Percentiles rank a stretch among this genome's conserved stretches.
phyloP scores from a whole-genome alignment of 35 echinoderm and acorn worm genomes.

The Lytechinus pictus region DNA sequence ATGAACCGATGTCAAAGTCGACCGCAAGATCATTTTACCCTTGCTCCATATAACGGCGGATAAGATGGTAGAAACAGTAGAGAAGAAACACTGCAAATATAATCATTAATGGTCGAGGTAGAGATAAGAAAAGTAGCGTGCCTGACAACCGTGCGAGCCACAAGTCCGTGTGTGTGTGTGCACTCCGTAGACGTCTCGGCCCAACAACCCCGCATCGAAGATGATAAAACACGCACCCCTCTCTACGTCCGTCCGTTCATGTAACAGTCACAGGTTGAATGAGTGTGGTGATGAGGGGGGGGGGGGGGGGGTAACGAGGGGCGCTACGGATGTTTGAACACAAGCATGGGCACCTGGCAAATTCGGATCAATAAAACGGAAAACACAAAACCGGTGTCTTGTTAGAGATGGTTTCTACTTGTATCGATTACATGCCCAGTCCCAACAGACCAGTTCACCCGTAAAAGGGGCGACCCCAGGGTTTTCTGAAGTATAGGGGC shows the following conservation, averaged over 20 bases:
- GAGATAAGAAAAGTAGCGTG: neutral
- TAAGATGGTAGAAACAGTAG: neutral
- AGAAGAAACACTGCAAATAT: neutral
- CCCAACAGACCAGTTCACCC: neutral
- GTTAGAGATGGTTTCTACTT: neutral
- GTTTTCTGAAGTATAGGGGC: neutral
- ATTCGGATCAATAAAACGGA: constrained; percentile 40
- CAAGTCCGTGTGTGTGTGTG: neutral
- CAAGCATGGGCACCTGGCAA: constrained; percentile 43
- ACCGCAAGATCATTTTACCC: neutral
- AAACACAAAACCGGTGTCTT: constrained; percentile 53
- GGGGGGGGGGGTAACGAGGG: neutral
- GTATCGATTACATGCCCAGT: constrained; percentile 38
- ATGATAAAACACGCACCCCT: too few relatives aligned
- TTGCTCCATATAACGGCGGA: neutral
- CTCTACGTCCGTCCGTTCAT: neutral
- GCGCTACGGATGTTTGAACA: constrained; percentile 51
- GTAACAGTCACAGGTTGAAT: neutral
- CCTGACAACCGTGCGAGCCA: neutral
- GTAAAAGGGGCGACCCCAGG: neutral
- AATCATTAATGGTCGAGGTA: neutral
- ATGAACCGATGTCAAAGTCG: neutral
- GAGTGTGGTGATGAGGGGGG: neutral
- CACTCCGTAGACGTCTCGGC: neutral
- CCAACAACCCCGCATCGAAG: neutral